Evolutionary conservation across 2,797 vertebrate genomes (phyloP), one percentile per base, ranked within the genome.

Genomic region (Ctenopoma kingsleyae): DNA sequence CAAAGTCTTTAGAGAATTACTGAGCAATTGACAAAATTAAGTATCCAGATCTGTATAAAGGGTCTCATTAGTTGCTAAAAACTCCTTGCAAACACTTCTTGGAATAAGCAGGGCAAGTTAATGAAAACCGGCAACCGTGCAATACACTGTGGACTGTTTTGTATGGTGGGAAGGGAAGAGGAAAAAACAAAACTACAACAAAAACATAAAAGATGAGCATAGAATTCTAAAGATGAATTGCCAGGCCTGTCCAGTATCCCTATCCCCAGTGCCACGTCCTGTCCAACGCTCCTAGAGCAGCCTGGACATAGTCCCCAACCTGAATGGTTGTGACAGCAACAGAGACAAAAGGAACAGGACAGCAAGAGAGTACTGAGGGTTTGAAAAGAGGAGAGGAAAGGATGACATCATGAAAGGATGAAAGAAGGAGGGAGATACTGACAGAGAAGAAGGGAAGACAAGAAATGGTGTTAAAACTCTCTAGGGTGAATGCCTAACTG

Each of bases 241-340:
- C 74, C 63, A 67, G 73, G 77, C 48, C 23, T 56, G 50, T 72
- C 62, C 70, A 80, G 65, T 32, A 41, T 62, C 72, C 57, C 75
- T 52, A 62, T 84, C 57, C 71, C 74, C n/a, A 55, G 77, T 75
- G 76, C 78, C 60, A 77, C 71, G 63, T 88, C 82, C 70, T 89
- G 84, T 89, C 83, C 83, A 70, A 73, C 74, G 61, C 83, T 77
- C 79, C 78, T 59, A 83, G 8, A 32, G 67, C 48, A 71, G 67
- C 78, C 75, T 71, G 76, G 64, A 70, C 55, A 75, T 67, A 53
- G 47, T 78, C 73, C 83, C 80, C 80, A 76, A 76, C 54, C 76
- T 84, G 84, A 93, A 75, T 50, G 56, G 52, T 81, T 89, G 76
- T 90, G 92, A 91, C 89, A 90, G 82, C 72, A 72, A 60, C 10